A percentile compares a stretch with the other conserved stretches of the same genome.
Evolutionary conservation across 2,797 vertebrate species (phyloP).

Genomic region (Yasuhikotakia modesta): DNA sequence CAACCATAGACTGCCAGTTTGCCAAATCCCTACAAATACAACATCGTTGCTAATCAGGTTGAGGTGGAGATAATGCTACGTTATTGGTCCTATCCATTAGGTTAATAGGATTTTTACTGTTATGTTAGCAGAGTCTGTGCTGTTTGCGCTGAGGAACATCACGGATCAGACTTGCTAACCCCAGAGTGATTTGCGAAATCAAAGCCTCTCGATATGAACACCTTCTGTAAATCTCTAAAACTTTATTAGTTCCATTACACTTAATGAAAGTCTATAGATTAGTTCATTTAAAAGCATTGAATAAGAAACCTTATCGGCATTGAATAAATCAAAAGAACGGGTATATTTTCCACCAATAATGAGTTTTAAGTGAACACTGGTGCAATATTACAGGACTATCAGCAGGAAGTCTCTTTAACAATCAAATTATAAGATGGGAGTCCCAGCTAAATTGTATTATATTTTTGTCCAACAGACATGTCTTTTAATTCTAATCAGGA

Average conservation of each 20-base stretch:
- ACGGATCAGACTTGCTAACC: conserved; percentile 63
- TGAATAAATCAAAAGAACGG: conserved; percentile 27
- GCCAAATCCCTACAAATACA: conserved; percentile 66
- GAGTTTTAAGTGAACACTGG: not conserved
- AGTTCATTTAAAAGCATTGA: conserved; percentile 5
- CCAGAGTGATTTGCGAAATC: conserved; percentile 59
- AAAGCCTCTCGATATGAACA: conserved; percentile 54
- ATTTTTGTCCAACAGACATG: conserved; percentile 43
- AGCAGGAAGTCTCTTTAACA: conserved; percentile 17
- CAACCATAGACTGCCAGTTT: conserved; percentile 65
- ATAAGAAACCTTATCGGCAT: conserved; percentile 32
- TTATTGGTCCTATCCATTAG: conserved; percentile 76
- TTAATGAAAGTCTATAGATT: conserved; percentile 50
- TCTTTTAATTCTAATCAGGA: conserved; percentile 53
- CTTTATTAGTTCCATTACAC: conserved; percentile 57
- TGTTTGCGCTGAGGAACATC: conserved; percentile 67
- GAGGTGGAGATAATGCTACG: conserved; percentile 72
- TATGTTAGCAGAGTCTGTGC: conserved; percentile 64
- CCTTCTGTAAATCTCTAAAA: conserved; percentile 35
- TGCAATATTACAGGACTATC: conserved; percentile 1
- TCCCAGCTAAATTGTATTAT: conserved; percentile 41
- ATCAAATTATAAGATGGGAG: conserved; percentile 33
- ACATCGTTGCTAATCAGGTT: conserved; percentile 75
- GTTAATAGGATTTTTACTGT: conserved; percentile 73
- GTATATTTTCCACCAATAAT: conserved; percentile 7